Evolutionary conservation across 2,888 invertebrate species (phyloP), one percentile per base, ranked within the genome.

Genomic region (Perithous albicinctus): DNA sequence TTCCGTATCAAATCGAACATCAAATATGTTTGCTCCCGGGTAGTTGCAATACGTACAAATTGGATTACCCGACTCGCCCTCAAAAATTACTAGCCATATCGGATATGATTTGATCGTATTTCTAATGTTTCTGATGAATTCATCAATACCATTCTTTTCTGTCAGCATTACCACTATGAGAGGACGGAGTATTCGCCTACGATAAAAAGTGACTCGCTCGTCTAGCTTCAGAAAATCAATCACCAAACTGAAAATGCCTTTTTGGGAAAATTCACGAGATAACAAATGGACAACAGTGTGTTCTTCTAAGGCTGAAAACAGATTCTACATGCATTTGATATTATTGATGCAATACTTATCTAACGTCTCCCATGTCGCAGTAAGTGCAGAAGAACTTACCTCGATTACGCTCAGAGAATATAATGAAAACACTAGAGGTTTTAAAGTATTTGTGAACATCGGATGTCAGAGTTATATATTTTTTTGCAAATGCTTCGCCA

Each of bases 41-140:
- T 77, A 20, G n/a, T 23, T 43, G 63, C 88, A 88, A 46, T 79
- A 73, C 4, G 67, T 6, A 41, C 80, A 64, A 32, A 84, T 26
- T 0, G 84, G 35, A 41, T 84, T 67, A 3, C 18, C 72, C 2
- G 63, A 48, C 3, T 78, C 54, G 12, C 83, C 51, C 12, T 77
- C 29, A 26, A 90, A 90, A 63, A 90, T 80, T 8, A 91, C 48
- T 1, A 91, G 35, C 91, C 91, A 91, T 3, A 84, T 56, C 18
- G 87, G 84, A 3, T 81, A 83, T 6, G 84, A 84, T 38, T 88
- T 86, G 15, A 77, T 54, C 20, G 80, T 70, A 0, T 63, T n/a
- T 8, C 15, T 54, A 8, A 86, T 86, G 0, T 74, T 59, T 8
- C 15, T 66, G 5, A 74, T 66, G n/a, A 90, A 89, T 46, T 83